Percentiles rank a stretch among this genome's conserved stretches.
These are phyloP conservation scores for Rhizoglyphus robini DNA, from an alignment of 1,140 invertebrate genomes.

Conservation along the genomic window DNA sequence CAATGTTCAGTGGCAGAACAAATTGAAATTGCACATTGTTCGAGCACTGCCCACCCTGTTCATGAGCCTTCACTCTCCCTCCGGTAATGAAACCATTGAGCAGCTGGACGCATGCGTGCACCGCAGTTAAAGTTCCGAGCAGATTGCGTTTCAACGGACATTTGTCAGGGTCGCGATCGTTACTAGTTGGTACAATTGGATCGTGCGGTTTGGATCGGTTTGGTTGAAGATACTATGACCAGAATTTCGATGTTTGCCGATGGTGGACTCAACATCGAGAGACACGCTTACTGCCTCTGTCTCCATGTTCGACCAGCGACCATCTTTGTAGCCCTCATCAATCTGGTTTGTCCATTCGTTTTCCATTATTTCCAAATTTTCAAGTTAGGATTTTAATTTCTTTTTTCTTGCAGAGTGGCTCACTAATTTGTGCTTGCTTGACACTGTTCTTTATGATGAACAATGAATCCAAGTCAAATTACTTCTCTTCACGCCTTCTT, in stretches of 20 bases:
- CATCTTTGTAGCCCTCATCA: slow-evolving; percentile 20
- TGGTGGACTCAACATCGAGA: slow-evolving; percentile 6
- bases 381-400: not conserved
- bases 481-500: not conserved
- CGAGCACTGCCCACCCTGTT: too few relatives aligned
- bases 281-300: slow-evolving; percentile 23
- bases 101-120: too few relatives aligned
- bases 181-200: not conserved
- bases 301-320: slow-evolving; percentile 23
- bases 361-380: not conserved
- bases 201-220: not conserved
- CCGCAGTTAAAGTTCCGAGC: not conserved
- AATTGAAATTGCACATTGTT: too few relatives aligned
- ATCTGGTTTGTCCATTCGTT: slow-evolving; percentile 17
- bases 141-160: not conserved
- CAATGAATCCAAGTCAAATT: not conserved
- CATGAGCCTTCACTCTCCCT: too few relatives aligned
- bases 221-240: not conserved
- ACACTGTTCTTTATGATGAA: not conserved
- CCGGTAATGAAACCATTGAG: too few relatives aligned
- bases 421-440: slow-evolving; percentile 14
- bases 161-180: not conserved
- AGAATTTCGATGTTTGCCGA: not conserved
- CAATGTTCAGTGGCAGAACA: too few relatives aligned
- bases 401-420: slow-evolving; percentile 3